These are phyloP conservation scores for Eudyptes chrysolophus DNA, from an alignment of 2,113 vertebrate genomes.

Conservation along the genomic window DNA sequence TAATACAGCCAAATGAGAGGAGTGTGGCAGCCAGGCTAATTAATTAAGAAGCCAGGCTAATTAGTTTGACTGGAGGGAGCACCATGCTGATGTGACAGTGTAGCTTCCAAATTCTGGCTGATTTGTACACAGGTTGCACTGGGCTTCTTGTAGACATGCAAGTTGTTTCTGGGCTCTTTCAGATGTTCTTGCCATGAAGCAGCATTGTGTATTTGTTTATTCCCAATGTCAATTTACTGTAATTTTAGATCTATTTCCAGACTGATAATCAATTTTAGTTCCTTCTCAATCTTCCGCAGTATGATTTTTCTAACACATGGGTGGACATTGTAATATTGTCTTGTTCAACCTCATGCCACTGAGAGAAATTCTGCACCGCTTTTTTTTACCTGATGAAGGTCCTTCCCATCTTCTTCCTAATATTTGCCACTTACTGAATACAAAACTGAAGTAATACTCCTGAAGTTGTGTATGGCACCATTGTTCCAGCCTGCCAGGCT, in stretches of 20 bases:
- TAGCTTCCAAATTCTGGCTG: background rate
- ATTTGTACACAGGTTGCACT: background rate
- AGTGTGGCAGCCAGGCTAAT: background rate
- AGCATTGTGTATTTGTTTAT: background rate
- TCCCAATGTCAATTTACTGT: background rate
- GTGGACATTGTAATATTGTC: background rate
- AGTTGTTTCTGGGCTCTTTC: background rate
- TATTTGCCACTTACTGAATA: background rate
- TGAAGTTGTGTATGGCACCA: background rate
- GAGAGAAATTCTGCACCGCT: background rate
- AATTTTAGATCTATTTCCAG: background rate
- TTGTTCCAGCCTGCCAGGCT: background rate
- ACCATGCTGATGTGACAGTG: background rate
- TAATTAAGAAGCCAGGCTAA: slow-evolving; percentile 13
- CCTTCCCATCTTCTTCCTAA: background rate
- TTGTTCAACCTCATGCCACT: background rate
- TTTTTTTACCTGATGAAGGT: background rate
- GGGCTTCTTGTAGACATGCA: background rate
- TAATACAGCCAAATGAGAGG: background rate
- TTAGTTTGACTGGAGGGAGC: background rate
- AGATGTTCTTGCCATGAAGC: background rate
- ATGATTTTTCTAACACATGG: background rate
- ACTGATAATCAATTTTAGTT: background rate
- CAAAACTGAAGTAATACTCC: background rate
- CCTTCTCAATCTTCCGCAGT: background rate